Evolutionary conservation across 2,797 vertebrate genomes (phyloP).

Genomic region (Hozukius guyotensis): DNA sequence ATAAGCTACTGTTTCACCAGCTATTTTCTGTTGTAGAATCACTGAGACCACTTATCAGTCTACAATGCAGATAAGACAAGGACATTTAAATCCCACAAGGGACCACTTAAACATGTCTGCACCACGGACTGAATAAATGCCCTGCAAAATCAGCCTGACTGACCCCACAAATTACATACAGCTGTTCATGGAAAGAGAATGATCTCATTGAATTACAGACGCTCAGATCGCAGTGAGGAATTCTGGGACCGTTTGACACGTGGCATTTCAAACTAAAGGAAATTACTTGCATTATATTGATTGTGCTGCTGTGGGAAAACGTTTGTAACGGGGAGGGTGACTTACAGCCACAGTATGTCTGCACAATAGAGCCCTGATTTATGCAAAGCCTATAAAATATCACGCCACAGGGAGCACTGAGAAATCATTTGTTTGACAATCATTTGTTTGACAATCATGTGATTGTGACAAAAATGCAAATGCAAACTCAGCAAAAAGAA

Average conservation of each 20-base stretch:
- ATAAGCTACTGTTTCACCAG: neutral
- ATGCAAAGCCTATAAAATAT: neutral
- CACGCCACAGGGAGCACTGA: neutral
- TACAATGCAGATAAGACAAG: neutral
- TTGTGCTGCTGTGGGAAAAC: neutral
- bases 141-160: neutral
- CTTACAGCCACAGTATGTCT: neutral
- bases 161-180: neutral
- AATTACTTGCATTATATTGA: constrained; percentile 13
- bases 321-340: neutral
- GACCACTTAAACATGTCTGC: constrained; percentile 12
- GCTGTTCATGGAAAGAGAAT: neutral
- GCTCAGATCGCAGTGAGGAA: neutral
- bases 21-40: neutral
- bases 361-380: neutral
- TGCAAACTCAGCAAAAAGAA: neutral
- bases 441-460: neutral
- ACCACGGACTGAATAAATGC: neutral
- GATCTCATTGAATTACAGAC: constrained; percentile 7
- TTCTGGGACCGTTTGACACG: constrained; percentile 2
- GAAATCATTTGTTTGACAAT: neutral
- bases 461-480: neutral
- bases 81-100: constrained; percentile 15
- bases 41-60: constrained; percentile 4
- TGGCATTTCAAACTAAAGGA: constrained; percentile 22